Percentiles rank a stretch among this genome's conserved stretches.
phyloP scores from a whole-genome alignment of 2,113 vertebrate genomes.

The Bostrychus sinensis region DNA sequence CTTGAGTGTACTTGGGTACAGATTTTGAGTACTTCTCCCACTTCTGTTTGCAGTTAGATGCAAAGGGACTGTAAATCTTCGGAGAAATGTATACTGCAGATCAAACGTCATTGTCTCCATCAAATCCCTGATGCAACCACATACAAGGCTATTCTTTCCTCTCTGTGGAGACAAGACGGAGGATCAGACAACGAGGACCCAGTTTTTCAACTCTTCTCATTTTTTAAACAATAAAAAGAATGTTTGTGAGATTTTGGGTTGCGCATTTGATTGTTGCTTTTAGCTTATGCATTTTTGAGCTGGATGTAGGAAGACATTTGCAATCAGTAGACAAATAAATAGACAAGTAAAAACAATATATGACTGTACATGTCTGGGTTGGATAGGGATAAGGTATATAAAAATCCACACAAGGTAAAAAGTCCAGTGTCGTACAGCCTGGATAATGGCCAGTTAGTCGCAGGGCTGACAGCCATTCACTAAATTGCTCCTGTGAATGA shows the following conservation, averaged over 20 bases:
- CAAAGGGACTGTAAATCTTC: slow-evolving; percentile 16
- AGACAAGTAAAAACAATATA: too few relatives aligned
- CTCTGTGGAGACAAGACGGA: neutral
- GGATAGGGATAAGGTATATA: too few relatives aligned
- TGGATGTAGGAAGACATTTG: neutral
- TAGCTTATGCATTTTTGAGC: neutral
- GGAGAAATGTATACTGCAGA: slow-evolving; percentile 21
- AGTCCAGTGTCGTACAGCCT: too few relatives aligned
- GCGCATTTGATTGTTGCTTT: neutral
- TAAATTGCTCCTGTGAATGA: too few relatives aligned
- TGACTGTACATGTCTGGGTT: too few relatives aligned
- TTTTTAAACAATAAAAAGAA: neutral
- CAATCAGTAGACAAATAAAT: neutral
- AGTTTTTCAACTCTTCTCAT: too few relatives aligned
- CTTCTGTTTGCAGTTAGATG: slow-evolving; percentile 25
- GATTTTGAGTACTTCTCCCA: neutral
- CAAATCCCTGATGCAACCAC: slow-evolving; percentile 12
- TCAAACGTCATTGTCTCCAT: slow-evolving; percentile 38
- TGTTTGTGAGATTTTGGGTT: neutral
- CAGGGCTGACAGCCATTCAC: too few relatives aligned
- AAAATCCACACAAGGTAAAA: too few relatives aligned
- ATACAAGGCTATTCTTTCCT: neutral
- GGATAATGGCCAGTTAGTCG: too few relatives aligned
- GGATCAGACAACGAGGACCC: neutral
- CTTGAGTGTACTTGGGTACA: neutral